Evolutionary conservation across 2,888 invertebrate species (phyloP).

Genomic region (Cataglyphis altisquamis): DNA sequence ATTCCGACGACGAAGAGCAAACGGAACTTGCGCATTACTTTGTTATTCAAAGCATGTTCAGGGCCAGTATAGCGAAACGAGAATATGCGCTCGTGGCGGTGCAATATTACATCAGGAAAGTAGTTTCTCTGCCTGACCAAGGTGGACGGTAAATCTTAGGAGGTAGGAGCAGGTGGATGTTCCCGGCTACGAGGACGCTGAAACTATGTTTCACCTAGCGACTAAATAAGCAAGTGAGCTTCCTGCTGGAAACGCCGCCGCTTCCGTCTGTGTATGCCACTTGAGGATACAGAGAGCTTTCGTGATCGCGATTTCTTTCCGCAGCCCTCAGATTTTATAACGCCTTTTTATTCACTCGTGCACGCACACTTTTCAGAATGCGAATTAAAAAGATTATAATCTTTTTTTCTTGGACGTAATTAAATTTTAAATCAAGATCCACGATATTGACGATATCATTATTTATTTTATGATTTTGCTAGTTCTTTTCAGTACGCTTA

Average conservation of each 20-base stretch:
- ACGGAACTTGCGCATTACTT: conserved; percentile 53
- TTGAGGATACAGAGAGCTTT: conserved; percentile 43
- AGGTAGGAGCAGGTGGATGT: conserved; percentile 72
- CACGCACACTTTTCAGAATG: neutral
- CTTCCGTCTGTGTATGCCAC: conserved; percentile 33
- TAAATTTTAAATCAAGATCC: neutral
- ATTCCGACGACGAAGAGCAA: conserved; percentile 51
- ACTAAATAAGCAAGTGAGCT: conserved; percentile 77
- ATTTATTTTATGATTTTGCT: neutral
- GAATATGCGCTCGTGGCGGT: conserved; percentile 54
- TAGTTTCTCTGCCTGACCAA: conserved; percentile 69
- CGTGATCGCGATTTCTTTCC: conserved; percentile 47
- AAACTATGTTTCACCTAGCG: conserved; percentile 74
- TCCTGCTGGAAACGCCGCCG: conserved; percentile 36
- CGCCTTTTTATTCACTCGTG: conserved; percentile 33
- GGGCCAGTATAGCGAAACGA: conserved; percentile 12
- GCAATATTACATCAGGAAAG: conserved; percentile 70
- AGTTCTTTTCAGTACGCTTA: neutral
- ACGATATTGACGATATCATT: neutral
- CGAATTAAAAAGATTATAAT: neutral
- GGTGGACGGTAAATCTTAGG: conserved; percentile 70
- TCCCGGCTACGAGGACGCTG: conserved; percentile 63
- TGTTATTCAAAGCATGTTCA: conserved; percentile 35
- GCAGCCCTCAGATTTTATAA: conserved; percentile 51
- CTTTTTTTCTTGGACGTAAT: neutral